These are phyloP conservation scores for Himalopsyche anomala DNA, from an alignment of 2,888 invertebrate genomes.

Conservation along the genomic window DNA sequence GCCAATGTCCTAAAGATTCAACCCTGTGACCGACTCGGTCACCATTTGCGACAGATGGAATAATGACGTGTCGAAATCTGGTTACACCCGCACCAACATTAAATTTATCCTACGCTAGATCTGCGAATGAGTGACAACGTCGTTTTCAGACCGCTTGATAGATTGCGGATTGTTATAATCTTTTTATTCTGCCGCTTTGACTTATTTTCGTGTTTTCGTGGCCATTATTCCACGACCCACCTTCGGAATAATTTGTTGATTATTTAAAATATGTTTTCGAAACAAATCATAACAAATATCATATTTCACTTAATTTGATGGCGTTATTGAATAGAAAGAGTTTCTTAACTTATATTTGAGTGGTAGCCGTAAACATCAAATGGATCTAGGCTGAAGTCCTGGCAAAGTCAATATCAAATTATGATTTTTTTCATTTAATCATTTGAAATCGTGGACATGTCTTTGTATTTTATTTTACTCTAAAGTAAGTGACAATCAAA, in stretches of 20 bases:
- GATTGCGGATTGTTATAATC: slow-evolving; percentile 62
- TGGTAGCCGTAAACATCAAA: too few species aligned
- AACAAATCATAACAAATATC: too few species aligned
- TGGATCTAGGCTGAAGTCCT: too few species aligned
- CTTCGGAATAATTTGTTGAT: not conserved
- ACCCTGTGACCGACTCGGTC: slow-evolving; percentile 44
- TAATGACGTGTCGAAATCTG: slow-evolving; percentile 65
- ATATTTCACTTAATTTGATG: too few species aligned
- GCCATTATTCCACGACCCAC: slow-evolving; percentile 19
- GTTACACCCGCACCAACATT: slow-evolving; percentile 59
- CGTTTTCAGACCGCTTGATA: slow-evolving; percentile 56
- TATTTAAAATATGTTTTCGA: too few species aligned
- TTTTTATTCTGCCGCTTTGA: slow-evolving; percentile 47
- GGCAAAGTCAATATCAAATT: too few species aligned
- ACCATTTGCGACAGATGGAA: slow-evolving; percentile 49
- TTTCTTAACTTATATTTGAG: too few species aligned
- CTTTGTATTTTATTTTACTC: too few species aligned
- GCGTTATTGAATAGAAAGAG: too few species aligned
- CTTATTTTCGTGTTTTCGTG: slow-evolving; percentile 1
- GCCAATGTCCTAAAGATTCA: slow-evolving; percentile 1
- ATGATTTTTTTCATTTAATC: too few species aligned
- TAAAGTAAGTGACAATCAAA: too few species aligned
- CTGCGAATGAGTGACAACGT: slow-evolving; percentile 59
- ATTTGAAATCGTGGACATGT: too few species aligned
- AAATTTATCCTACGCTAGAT: slow-evolving; percentile 58